Evolutionary conservation across 1,140 invertebrate genomes (phyloP), one percentile per base, ranked within the genome.

Genomic region (Laupala kohalensis): DNA sequence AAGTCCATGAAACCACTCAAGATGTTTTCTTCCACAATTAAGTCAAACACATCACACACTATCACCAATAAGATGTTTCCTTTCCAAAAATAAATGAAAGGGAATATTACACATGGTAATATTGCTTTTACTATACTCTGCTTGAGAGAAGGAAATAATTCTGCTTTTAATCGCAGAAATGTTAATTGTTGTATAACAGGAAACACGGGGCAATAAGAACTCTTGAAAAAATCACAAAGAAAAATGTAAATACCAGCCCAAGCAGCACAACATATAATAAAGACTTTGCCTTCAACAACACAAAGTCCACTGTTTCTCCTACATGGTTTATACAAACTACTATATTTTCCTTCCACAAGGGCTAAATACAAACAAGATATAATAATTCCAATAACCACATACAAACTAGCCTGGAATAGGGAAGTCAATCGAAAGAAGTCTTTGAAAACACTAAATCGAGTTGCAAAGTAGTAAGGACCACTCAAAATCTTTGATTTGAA

Each of bases 231-330:
- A 62, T 84, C 83, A 74, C 83, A 85, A 0, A 85, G 74, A 74
- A 89, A 90, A 75, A 87, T 88, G 75, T 87, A 89, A 69, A 89
- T 79, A 65, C 89, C 89, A 71, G 85, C 87, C 83, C 86, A 89
- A 63, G 89, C 81, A 24, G 90, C 90, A 70, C 85, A 85, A 73
- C 88, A 80, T 13, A 89, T 79, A 23, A 91, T 74, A 75, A 89
- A 90, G 12, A 85, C 81, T 69, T 84, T 80, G 72, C 84, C 81
- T 73, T 86, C 84, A 53, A 82, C 80, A 5, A 88, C 74, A 73
- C 83, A 86, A 23, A 53, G 19, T 53, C 37, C 37, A 53, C 9
- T 19, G 19, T 9, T 13, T 13, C 1, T 2, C 1, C 9, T 53
- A 19, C 37, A 53, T 19, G 9, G 9, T 53, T 53, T 53, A 2